These are phyloP conservation scores for Leucania comma DNA, from an alignment of 2,888 invertebrate species.

Conservation along the genomic window DNA sequence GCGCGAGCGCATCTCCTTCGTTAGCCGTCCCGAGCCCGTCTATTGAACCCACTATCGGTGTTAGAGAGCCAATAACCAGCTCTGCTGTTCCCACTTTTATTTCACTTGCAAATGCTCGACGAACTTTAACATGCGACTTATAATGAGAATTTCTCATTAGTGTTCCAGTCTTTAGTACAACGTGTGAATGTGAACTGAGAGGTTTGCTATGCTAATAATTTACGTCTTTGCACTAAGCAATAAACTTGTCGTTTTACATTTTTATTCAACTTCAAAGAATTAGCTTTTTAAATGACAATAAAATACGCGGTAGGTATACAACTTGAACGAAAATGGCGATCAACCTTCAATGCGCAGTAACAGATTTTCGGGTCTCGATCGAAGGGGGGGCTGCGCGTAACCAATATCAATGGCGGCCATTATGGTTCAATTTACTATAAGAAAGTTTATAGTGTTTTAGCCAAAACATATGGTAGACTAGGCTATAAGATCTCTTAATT, in stretches of 20 bases:
- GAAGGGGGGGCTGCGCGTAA: too few species aligned
- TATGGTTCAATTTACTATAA: not conserved
- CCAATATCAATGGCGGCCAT: too few species aligned
- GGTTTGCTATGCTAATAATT: slow-evolving; percentile 39
- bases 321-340: too few species aligned
- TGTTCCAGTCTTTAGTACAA: slow-evolving; percentile 46
- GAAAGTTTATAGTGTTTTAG: not conserved
- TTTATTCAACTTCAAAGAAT: not conserved
- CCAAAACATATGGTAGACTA: too few species aligned
- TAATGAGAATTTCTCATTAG: slow-evolving; percentile 64
- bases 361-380: too few species aligned
- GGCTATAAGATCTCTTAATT: too few species aligned
- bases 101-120: slow-evolving; percentile 62
- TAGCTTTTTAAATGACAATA: not conserved
- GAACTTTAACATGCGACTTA: slow-evolving; percentile 54
- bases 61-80: slow-evolving; percentile 82
- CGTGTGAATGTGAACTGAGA: slow-evolving; percentile 45
- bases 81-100: slow-evolving; percentile 67
- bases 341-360: too few species aligned
- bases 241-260: slow-evolving; percentile 24
- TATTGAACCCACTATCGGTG: slow-evolving; percentile 87
- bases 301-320: too few species aligned
- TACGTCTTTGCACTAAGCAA: slow-evolving; percentile 8
- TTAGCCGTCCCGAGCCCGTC: slow-evolving; percentile 80
- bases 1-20: slow-evolving; percentile 85